Evolutionary conservation across 2,113 vertebrate genomes (phyloP).

Genomic region (rat (Rattus norvegicus)): GRCr8 NC_086026.1:106380001-106380500

Average conservation of each 20-base stretch:
- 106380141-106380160: not conserved
- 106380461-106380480: not conserved
- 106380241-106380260: not conserved
- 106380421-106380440: not conserved
- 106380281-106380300: not conserved
- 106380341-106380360: not conserved
- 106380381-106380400: not conserved
- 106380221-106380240: not conserved
- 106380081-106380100: not conserved
- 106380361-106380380: not conserved
- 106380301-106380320: not conserved
- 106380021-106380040: not conserved
- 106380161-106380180: not conserved
- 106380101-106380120: not conserved
- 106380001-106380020: not conserved
- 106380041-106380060: not conserved
- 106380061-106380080: not conserved
- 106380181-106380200: not conserved
- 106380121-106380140: not conserved
- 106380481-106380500: too few relatives aligned
- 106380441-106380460: not conserved
- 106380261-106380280: not conserved
- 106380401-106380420: not conserved
- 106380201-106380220: not conserved
- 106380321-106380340: not conserved